These are phyloP conservation scores for Coenonympha arcania DNA, from an alignment of 2,888 invertebrate species.

Conservation along the genomic window DNA sequence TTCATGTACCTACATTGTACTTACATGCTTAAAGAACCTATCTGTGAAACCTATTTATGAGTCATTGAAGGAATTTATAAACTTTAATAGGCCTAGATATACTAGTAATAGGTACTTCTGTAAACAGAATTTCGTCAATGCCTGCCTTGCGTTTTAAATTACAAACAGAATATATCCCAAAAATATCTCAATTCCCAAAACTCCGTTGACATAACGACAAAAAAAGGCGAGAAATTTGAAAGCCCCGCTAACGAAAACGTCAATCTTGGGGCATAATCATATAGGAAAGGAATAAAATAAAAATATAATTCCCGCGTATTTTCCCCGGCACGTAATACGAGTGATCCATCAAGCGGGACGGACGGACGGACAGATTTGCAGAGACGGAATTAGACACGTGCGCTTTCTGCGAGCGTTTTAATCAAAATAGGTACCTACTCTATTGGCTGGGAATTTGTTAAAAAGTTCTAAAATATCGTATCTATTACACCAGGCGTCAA, in stretches of 20 bases:
- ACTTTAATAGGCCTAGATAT: too few species aligned
- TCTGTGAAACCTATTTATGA: too few species aligned
- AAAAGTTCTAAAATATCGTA: too few species aligned
- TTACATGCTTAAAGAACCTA: too few species aligned
- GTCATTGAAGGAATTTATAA: too few species aligned
- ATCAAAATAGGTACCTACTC: conserved; percentile 26
- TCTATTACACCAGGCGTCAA: too few species aligned
- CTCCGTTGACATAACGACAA: conserved; percentile 25
- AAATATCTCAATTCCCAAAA: conserved; percentile 28
- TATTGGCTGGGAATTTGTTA: conserved; percentile 15
- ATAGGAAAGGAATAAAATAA: conserved; percentile 34
- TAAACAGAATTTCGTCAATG: too few species aligned
- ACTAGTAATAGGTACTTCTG: too few species aligned
- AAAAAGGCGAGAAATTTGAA: conserved; percentile 28
- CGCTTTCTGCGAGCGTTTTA: conserved; percentile 25
- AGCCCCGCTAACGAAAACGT: conserved; percentile 41
- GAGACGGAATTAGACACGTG: conserved; percentile 33
- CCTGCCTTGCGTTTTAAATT: too few species aligned
- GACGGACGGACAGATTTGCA: conserved; percentile 35
- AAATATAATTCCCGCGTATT: conserved; percentile 33
- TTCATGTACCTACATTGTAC: too few species aligned
- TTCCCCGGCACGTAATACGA: conserved; percentile 32
- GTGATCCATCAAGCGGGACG: conserved; percentile 38
- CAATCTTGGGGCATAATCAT: too few species aligned
- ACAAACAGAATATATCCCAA: too few species aligned